Base-by-base conservation (phyloP, 2,888 invertebrate genomes). In the Boloria selene region DNA sequence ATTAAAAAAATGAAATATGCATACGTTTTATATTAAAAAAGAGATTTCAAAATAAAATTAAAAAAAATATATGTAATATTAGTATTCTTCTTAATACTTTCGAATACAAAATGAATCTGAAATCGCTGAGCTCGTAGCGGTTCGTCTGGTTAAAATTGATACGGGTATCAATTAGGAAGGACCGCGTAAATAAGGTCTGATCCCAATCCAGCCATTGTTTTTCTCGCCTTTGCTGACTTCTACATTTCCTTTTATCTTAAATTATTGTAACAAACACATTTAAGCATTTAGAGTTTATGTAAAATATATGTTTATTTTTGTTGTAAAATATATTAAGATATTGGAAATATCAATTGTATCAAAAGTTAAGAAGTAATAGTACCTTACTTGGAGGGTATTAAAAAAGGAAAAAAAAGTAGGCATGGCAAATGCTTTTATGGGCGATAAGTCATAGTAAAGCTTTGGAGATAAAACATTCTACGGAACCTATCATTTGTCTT, bases 161-260 rank as follows among this genome's bases (percentile, higher is more conserved):
- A 67, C 77, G 65, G 59, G 85, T 85, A 88, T 88, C 88, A 88
- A 88, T 88, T 88, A 88, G 87, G 81, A 73, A 72, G 77, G 69
- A 78, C 75, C 82, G 81, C 73, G 84, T 84, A 88, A 88, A 88
- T 88, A 88, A 82, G 81, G 75, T 77, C 70, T 78, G 80, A 80
- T 81, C 79, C 81, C 42, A 51, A 56, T 56, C 50, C 60, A 6
- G 14, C 51, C 44, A 78, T 81, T 84, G 82, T 82, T 82, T 81
- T 80, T 77, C 77, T 70, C 77, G 74, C 73, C 71, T 73, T 73
- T 70, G 60, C 64, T 67, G 61, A 64, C 38, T 56, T 50, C 31
- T 52, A 61, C 60, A 61, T 53, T 61, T 61, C 17, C 18, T 56
- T 52, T 58, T 58, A 52, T 58, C 50, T n/a, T 14, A 26, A n/a